phyloP scores from a whole-genome alignment of 2,888 invertebrate genomes.

The Nematopogon swammerdamellus region DNA sequence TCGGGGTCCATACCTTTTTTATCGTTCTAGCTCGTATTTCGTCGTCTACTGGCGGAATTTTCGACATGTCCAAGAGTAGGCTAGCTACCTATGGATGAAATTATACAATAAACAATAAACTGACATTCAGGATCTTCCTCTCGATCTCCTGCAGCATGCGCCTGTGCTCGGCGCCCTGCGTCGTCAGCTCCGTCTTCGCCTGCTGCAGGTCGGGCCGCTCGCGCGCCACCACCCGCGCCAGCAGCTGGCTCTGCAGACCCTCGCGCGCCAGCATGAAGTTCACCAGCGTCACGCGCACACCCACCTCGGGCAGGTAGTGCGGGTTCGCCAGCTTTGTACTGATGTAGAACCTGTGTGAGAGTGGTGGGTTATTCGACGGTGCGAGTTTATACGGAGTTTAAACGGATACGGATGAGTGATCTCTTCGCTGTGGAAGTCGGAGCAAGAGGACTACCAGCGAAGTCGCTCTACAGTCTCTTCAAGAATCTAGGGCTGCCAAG shows the following conservation, averaged over 20 bases:
- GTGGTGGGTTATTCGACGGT: too few relatives aligned
- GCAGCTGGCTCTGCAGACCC: conserved; percentile 84
- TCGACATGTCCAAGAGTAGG: too few relatives aligned
- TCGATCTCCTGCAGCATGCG: conserved; percentile 84
- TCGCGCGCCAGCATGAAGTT: conserved; percentile 91
- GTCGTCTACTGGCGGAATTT: too few relatives aligned
- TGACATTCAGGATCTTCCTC: conserved; percentile 76
- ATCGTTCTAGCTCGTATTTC: too few relatives aligned
- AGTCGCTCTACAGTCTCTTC: too few relatives aligned
- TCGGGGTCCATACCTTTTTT: too few relatives aligned
- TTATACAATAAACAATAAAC: conserved; percentile 14
- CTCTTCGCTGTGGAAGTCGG: too few relatives aligned
- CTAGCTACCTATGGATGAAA: too few relatives aligned
- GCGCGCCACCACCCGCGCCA: conserved; percentile 87
- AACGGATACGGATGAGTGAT: too few relatives aligned
- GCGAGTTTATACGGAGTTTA: too few relatives aligned
- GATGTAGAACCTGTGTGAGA: conserved; percentile 82
- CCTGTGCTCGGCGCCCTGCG: conserved; percentile 84
- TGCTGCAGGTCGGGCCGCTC: conserved; percentile 90
- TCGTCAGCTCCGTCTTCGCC: conserved; percentile 82
- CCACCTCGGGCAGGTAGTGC: conserved; percentile 90
- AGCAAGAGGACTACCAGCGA: too few relatives aligned
- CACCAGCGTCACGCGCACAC: conserved; percentile 85
- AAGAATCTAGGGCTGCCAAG: too few relatives aligned
- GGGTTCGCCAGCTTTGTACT: conserved; percentile 93